Evolutionary conservation across 2,797 vertebrate species (phyloP).

Genomic region (Pangasius macronema): DNA sequence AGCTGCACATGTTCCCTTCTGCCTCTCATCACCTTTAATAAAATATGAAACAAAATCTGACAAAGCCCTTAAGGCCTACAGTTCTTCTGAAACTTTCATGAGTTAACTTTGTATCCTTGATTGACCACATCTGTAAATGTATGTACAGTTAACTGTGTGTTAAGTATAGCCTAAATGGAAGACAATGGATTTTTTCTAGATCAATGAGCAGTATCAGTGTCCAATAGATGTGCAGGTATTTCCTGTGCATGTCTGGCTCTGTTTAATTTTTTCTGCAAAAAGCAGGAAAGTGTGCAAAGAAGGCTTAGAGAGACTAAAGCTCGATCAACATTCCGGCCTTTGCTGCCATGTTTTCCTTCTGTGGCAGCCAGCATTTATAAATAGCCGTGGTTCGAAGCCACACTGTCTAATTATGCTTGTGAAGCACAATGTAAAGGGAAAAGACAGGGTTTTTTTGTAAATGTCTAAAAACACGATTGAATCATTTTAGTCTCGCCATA

Average conservation of each 20-base stretch:
- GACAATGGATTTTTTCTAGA: constrained; percentile 2
- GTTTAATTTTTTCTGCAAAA: neutral
- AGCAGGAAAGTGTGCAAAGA: constrained; percentile 15
- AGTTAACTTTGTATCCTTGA: constrained; percentile 3
- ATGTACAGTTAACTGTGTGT: neutral
- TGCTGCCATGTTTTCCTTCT: constrained; percentile 66
- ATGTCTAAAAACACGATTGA: constrained; percentile 26
- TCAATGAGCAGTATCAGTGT: constrained; percentile 10
- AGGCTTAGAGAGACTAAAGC: constrained; percentile 28
- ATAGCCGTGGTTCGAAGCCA: constrained; percentile 72
- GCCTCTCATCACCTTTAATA: neutral
- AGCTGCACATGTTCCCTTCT: constrained; percentile 12
- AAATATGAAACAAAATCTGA: constrained; percentile 7
- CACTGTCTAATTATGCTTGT: constrained; percentile 68
- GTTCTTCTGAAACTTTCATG: neutral
- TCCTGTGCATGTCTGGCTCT: neutral
- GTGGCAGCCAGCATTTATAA: constrained; percentile 70
- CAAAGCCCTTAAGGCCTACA: neutral
- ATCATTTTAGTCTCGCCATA: constrained; percentile 38
- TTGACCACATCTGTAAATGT: neutral
- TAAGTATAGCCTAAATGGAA: neutral
- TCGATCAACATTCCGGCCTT: constrained; percentile 49
- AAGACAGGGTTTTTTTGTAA: neutral
- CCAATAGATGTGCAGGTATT: constrained; percentile 9
- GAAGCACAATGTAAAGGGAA: constrained; percentile 42